Percentiles rank a stretch among this genome's conserved stretches.
These are phyloP conservation scores for Orthosia cruda DNA, from an alignment of 2,888 invertebrate species.

Conservation along the genomic window DNA sequence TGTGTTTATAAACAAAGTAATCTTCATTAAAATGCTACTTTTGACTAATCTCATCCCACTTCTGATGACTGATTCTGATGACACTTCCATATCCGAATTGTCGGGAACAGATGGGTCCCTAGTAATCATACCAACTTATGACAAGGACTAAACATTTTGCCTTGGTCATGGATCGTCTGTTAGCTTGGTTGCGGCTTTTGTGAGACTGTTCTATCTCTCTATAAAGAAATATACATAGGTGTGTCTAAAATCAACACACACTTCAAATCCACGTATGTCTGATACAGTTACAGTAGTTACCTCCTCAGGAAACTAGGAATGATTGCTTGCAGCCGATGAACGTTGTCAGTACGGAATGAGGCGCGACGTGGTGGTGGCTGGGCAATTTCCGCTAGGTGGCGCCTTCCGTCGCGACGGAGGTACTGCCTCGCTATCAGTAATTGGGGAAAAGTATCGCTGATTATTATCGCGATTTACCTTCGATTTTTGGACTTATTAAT, in stretches of 20 bases:
- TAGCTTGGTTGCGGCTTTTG: no score
- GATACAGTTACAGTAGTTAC: slow-evolving; percentile 47
- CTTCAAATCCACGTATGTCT: slow-evolving; percentile 19
- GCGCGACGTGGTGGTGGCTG: slow-evolving; percentile 59
- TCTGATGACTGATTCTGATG: not conserved
- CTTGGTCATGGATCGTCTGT: no score
- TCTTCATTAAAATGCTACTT: no score
- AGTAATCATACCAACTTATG: no score
- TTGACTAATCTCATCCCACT: not conserved
- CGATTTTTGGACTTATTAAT: slow-evolving; percentile 11
- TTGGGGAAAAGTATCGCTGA: slow-evolving; percentile 47
- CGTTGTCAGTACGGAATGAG: slow-evolving; percentile 55
- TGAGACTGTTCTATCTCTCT: no score
- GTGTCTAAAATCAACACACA: not conserved
- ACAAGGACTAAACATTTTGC: no score
- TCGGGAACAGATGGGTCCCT: no score
- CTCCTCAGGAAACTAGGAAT: slow-evolving; percentile 39
- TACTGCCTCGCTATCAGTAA: slow-evolving; percentile 33
- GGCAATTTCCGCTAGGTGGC: slow-evolving; percentile 67
- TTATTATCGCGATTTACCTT: slow-evolving; percentile 31
- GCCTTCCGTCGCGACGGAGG: slow-evolving; percentile 46
- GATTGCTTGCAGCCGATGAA: slow-evolving; percentile 31
- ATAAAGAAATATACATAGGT: no score
- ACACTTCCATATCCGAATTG: no score
- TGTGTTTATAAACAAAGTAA: no score